Evolutionary conservation across 1,140 invertebrate genomes (phyloP), one percentile per base, ranked within the genome.

Genomic region (Neodiprion lecontei): DNA sequence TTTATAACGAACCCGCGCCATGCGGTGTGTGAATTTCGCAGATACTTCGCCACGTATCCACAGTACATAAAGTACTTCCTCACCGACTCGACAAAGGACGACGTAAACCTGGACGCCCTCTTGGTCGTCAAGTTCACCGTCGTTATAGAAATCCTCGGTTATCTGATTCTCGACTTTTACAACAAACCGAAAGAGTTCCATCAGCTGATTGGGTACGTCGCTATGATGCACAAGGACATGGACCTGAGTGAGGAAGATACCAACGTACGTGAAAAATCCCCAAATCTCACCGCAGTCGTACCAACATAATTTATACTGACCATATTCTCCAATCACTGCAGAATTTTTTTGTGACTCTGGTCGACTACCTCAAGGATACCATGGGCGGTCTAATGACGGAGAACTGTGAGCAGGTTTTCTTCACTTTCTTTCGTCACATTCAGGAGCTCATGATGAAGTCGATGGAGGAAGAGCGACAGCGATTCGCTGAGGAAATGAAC

Each of bases 141-240:
- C 1, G 79, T 84, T 28, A 76, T 81, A 28, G 81, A 84, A 73
- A 74, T 81, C 1, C 76, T 83, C 47, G 78, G 80, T 21, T 83
- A 81, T 53, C 74, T 85, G n/a, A 28, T 83, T 1, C 47, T 83
- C 17, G 76, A 85, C 76, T 82, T 79, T 78, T 74, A 80, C 48
- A 76, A 81, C 9, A 82, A 82, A 72, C 79, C 76, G 1, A 77
- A 77, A 12, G 78, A 81, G 72, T 77, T 81, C 1, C 77, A 83
- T 74, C 76, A 75, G 40, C 74, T 82, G 7, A 76, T 83, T 48
- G 80, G 82, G 68, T 83, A 83, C 48, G 61, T 83, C 28, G 83
- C 81, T 11, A 83, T 85, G 82, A 68, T 80, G 47, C 83, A 85
- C 74, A 85, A 85, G 76, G 82, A 85, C 28, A 83, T 85, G 82